phyloP scores from a whole-genome alignment of 2,113 vertebrate genomes.

The Syngnathoides biaculeatus region DNA sequence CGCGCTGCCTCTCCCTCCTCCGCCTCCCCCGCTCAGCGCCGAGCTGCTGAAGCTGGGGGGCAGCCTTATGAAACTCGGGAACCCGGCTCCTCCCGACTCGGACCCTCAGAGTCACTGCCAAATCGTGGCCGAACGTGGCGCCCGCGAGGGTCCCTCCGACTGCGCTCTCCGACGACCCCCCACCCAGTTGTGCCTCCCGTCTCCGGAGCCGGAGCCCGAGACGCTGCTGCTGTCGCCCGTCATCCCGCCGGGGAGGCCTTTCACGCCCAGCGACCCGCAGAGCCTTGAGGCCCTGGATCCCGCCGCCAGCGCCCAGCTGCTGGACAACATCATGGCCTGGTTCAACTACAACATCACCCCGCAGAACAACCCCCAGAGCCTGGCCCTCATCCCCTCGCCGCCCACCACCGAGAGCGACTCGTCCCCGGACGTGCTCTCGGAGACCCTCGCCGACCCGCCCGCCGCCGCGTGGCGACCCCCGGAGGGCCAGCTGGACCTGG shows the following conservation, averaged over 20 bases:
- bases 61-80: constrained; percentile 83
- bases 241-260: constrained; percentile 61
- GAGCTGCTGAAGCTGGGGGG: constrained; percentile 88
- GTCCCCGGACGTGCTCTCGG: constrained; percentile 57
- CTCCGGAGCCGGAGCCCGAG: constrained; percentile 59
- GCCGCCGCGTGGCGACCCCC: constrained; percentile 53
- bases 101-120: constrained; percentile 44
- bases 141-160: constrained; percentile 18
- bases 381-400: constrained; percentile 66
- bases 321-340: constrained; percentile 75
- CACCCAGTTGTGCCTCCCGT: constrained; percentile 65
- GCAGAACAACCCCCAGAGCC: constrained; percentile 68
- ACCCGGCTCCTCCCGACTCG: constrained; percentile 65
- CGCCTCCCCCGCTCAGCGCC: constrained; percentile 81
- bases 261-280: constrained; percentile 68
- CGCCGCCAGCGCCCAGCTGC: constrained; percentile 64
- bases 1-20: constrained; percentile 58
- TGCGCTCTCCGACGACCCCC: constrained; percentile 21
- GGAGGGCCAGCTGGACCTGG: constrained; percentile 49
- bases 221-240: constrained; percentile 62
- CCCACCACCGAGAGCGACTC: constrained; percentile 64
- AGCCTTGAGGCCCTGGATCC: constrained; percentile 66
- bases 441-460: constrained; percentile 40
- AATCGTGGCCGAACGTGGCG: constrained; percentile 42
- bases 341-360: constrained; percentile 71